Percentiles rank a stretch among this genome's conserved stretches.
phyloP scores from a whole-genome alignment of 2,797 vertebrate genomes.

The Craterocephalus amniculus region DNA sequence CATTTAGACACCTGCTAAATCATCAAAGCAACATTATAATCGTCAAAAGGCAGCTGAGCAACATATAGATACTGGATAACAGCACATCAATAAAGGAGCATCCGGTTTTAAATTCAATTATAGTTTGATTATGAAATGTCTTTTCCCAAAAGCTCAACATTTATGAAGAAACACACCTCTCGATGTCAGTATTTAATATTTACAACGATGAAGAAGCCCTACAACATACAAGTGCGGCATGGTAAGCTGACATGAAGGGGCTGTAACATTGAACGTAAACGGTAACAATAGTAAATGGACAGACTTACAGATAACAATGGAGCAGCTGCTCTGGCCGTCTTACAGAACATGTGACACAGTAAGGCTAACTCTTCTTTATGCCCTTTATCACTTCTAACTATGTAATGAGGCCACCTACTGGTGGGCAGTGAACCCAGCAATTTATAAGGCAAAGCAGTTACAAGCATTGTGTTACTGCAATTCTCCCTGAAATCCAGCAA shows the following conservation, averaged over 20 bases:
- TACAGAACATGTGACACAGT: too few species aligned
- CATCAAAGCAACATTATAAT: not conserved
- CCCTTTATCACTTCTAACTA: too few species aligned
- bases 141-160: not conserved
- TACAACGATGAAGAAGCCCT: not conserved
- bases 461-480: not conserved
- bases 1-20: constrained; percentile 8
- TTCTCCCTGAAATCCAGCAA: not conserved
- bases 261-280: too few species aligned
- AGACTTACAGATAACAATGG: too few species aligned
- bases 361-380: too few species aligned
- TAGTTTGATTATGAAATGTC: not conserved
- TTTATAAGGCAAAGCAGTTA: not conserved
- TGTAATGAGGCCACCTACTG: too few species aligned
- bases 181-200: too few species aligned
- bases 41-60: not conserved
- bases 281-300: too few species aligned
- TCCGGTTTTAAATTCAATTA: not conserved
- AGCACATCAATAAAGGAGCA: not conserved
- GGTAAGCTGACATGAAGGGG: too few species aligned
- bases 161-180: too few species aligned
- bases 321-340: too few species aligned
- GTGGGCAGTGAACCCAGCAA: not conserved
- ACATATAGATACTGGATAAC: not conserved
- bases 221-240: not conserved